Evolutionary conservation across 1,140 invertebrate genomes (phyloP), one percentile per base, ranked within the genome.

Genomic region (Nylanderia fulva): DNA sequence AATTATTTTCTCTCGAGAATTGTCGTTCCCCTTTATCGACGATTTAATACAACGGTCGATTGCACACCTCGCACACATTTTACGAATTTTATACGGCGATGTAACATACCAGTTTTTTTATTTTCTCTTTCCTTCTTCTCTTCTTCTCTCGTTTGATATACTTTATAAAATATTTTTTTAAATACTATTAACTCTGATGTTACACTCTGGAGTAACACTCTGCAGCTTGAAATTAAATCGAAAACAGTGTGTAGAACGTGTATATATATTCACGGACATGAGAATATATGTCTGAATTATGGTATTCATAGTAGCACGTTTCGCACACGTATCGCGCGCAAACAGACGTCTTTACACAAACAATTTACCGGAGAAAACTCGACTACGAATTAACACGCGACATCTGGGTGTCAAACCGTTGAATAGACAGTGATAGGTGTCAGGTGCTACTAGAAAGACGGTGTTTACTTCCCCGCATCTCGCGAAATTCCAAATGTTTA

Each of bases 391-490:
- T 82, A 80, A 82, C 77, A 82, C 39, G 77, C 77, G 66, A 64
- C 77, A 82, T 82, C 66, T 72, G 77, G 56, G 36, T 56, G 66
- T 82, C 77, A 82, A 72, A 82, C 52, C 56, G 77, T 60, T 82
- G 66, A 82, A 82, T 82, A 82, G 77, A 82, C 77, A 82, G 77
- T 82, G 77, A 82, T 72, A 82, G 77, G 77, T 58, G 77, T 82
- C 77, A 82, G 77, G 66, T 82, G 77, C 66, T n/a, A 82, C 52
- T 36, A 71, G 15, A 48, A 15, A 48, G 66, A 72, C 54, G 77
- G 77, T 69, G 52, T 82, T 82, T 82, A 82, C 36, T 69, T 82
- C 21, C 48, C 33, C 24, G 36, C 52, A 58, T 82, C 77, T 42
- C n/a, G 66, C 66, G 66, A 71, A 82, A 82, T 82, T 82, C 77